These are phyloP conservation scores for Agrotis puta DNA, from an alignment of 2,888 invertebrate genomes.

Conservation along the genomic window DNA sequence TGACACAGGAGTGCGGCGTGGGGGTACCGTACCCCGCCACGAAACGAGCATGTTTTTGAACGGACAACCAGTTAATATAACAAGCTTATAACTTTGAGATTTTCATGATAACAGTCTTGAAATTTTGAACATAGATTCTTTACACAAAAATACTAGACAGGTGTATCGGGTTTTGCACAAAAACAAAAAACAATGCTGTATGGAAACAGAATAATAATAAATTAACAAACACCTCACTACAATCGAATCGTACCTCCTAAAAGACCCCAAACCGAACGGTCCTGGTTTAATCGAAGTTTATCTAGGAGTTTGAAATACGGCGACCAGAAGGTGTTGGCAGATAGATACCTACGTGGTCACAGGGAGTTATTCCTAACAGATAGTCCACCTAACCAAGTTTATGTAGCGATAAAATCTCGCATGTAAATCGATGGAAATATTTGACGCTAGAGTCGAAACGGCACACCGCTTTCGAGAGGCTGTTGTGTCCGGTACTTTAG, in stretches of 20 bases:
- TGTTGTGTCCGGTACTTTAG: background rate
- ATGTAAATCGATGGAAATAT: constrained; percentile 40
- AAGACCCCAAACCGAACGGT: constrained; percentile 29
- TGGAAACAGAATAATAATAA: too few species aligned
- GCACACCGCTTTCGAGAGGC: background rate
- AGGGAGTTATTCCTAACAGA: constrained; percentile 54
- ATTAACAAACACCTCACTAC: background rate
- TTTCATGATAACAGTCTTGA: too few species aligned
- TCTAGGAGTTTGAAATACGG: constrained; percentile 73
- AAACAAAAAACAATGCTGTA: too few species aligned
- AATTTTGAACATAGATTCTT: too few species aligned
- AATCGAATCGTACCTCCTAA: constrained; percentile 66
- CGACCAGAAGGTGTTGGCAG: constrained; percentile 65
- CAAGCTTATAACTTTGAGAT: too few species aligned
- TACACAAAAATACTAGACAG: too few species aligned
- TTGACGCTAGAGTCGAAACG: constrained; percentile 9
- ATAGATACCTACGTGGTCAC: constrained; percentile 56
- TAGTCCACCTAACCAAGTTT: constrained; percentile 40
- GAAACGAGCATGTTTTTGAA: too few species aligned
- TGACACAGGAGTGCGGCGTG: too few species aligned
- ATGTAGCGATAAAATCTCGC: constrained; percentile 34
- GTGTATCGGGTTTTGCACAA: too few species aligned
- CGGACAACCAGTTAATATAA: too few species aligned
- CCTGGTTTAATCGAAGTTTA: constrained; percentile 75
- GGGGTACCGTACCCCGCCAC: too few species aligned